Percentiles rank a stretch among this genome's conserved stretches.
These are phyloP conservation scores for Aphelenchoides fujianensis DNA, from an alignment of 1,140 invertebrate genomes.

Conservation along the genomic window DNA sequence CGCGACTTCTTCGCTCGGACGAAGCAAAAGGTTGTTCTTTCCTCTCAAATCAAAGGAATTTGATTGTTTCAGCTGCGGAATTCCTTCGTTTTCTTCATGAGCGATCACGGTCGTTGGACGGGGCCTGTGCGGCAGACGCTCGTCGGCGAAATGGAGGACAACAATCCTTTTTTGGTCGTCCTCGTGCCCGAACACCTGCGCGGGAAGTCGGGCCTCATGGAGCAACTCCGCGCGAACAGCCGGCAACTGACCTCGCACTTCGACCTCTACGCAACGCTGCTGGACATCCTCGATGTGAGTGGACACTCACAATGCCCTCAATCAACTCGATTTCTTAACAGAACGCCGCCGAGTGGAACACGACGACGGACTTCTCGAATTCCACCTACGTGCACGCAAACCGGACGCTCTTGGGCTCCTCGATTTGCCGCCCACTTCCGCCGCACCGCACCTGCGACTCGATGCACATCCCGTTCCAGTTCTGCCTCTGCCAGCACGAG, in stretches of 20 bases:
- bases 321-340: background rate
- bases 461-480: background rate
- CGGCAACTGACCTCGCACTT: conserved; percentile 23
- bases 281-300: conserved; percentile 25
- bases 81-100: conserved; percentile 31
- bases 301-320: background rate
- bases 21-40: conserved; percentile 26
- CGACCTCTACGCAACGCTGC: conserved; percentile 36
- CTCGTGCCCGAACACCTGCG: conserved; percentile 27
- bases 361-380: background rate
- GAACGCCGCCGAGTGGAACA: background rate
- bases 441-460: conserved; percentile 11
- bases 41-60: no score
- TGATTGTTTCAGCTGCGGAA: conserved; percentile 26
- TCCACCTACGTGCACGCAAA: background rate
- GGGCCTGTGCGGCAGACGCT: conserved; percentile 25
- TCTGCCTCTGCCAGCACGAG: conserved; percentile 10
- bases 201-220: conserved; percentile 20
- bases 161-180: conserved; percentile 33
- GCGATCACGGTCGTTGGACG: conserved; percentile 28
- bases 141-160: conserved; percentile 30
- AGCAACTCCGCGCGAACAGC: conserved; percentile 24
- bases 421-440: background rate
- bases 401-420: conserved; percentile 4
- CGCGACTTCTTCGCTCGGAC: conserved; percentile 14